Percentiles rank a stretch among this genome's conserved stretches.
phyloP scores from a whole-genome alignment of 2,888 invertebrate genomes.

The Aphrophora alni region DNA sequence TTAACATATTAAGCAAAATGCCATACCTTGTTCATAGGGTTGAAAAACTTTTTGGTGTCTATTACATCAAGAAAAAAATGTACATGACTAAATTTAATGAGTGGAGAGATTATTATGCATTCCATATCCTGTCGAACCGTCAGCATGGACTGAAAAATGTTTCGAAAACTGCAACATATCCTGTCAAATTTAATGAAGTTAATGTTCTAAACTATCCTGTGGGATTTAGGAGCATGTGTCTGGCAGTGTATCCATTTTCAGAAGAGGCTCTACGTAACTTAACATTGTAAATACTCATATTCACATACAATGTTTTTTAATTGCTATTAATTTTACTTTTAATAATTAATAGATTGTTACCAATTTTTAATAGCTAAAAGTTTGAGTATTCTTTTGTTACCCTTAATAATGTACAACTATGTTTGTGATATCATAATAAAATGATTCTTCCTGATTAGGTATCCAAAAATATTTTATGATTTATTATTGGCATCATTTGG shows the following conservation, averaged over 20 bases:
- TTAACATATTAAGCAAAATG: conserved; percentile 53
- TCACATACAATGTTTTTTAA: too few relatives aligned
- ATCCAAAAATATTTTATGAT: too few relatives aligned
- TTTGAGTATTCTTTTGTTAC: too few relatives aligned
- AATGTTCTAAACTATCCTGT: conserved; percentile 41
- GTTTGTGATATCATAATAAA: too few relatives aligned
- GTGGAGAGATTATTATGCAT: conserved; percentile 54
- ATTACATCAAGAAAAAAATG: conserved; percentile 50
- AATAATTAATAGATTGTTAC: too few relatives aligned
- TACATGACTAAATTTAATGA: conserved; percentile 52
- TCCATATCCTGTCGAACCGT: conserved; percentile 57
- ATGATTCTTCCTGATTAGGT: too few relatives aligned
- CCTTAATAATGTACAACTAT: too few relatives aligned
- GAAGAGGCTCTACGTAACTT: not conserved
- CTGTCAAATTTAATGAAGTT: conserved; percentile 42
- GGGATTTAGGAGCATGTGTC: conserved; percentile 39
- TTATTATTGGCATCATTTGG: too few relatives aligned
- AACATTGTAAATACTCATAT: not conserved
- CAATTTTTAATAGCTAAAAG: too few relatives aligned
- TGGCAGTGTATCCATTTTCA: conserved; percentile 35
- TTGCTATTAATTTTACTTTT: too few relatives aligned
- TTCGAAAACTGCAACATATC: conserved; percentile 43
- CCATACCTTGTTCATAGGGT: conserved; percentile 56
- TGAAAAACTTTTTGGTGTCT: conserved; percentile 55
- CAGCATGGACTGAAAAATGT: conserved; percentile 23